These are phyloP conservation scores for Hermatobates lingyangjiaoensis DNA, from an alignment of 1,140 invertebrate species.

Conservation along the genomic window DNA sequence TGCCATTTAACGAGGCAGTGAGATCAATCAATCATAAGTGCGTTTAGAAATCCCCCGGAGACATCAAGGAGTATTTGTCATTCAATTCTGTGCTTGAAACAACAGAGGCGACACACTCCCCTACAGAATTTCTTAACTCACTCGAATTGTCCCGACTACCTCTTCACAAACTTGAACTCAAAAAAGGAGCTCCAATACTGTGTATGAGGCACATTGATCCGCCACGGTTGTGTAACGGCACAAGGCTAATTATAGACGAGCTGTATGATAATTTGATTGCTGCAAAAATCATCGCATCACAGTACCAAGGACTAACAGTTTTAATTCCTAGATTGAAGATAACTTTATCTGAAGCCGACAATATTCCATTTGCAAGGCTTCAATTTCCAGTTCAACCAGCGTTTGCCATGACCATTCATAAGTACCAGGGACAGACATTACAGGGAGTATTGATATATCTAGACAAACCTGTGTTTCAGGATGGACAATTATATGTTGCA, in stretches of 20 bases:
- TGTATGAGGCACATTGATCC: conserved; percentile 23
- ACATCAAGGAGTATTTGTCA: conserved; percentile 11
- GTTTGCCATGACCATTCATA: conserved; percentile 28
- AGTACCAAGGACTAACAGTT: conserved; percentile 7
- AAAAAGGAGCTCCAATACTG: conserved; percentile 23
- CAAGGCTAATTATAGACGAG: conserved; percentile 23
- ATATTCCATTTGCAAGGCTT: conserved; percentile 7
- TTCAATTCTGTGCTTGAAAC: conserved; percentile 20
- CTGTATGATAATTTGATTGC: conserved; percentile 21
- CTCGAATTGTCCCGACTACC: conserved; percentile 23
- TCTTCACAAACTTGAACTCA: conserved; percentile 22
- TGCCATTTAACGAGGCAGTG: too few relatives aligned
- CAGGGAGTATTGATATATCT: conserved; percentile 14
- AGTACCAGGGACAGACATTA: conserved; percentile 20
- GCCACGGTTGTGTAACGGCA: conserved; percentile 26
- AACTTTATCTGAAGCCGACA: conserved; percentile 8
- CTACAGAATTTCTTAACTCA: conserved; percentile 15
- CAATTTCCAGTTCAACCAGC: conserved; percentile 24
- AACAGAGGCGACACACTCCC: neutral
- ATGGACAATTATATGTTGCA: conserved; percentile 22
- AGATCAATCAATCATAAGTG: too few relatives aligned
- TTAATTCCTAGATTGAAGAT: conserved; percentile 10
- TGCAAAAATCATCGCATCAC: conserved; percentile 8
- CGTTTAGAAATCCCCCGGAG: neutral
- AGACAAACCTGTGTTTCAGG: conserved; percentile 18